Percentiles rank a stretch among this genome's conserved stretches.
Conservation (phyloP, 2,888 invertebrate species). For the Xylota sylvarum region DNA sequence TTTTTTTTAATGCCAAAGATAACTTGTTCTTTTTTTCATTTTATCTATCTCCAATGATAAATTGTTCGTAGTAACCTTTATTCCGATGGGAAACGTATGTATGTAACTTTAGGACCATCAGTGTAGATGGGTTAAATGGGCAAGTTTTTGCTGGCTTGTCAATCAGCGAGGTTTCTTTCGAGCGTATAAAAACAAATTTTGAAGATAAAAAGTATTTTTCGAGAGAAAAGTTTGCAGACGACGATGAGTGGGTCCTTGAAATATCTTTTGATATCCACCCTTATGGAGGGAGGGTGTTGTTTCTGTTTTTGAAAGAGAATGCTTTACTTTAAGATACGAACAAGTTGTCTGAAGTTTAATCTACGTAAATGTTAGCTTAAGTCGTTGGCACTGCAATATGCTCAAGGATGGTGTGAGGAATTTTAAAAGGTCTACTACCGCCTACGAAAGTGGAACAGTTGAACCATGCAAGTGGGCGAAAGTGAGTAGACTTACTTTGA, state of each 20-base stretch:
- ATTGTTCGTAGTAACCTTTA: constrained; percentile 44
- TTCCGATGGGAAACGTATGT: constrained; percentile 1
- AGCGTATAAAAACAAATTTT: background rate
- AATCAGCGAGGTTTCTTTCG: background rate
- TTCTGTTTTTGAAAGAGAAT: background rate
- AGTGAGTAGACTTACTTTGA: background rate
- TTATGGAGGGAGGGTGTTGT: too few species aligned
- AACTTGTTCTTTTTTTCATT: constrained; percentile 2
- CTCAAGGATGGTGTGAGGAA: background rate
- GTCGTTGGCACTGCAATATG: too few species aligned
- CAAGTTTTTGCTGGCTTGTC: constrained; percentile 10
- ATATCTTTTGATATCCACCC: background rate
- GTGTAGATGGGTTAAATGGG: background rate
- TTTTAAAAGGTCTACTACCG: background rate
- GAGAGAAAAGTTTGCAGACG: background rate
- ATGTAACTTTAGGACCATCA: background rate
- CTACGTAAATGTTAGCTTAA: background rate
- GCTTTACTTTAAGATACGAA: background rate
- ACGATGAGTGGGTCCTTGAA: background rate
- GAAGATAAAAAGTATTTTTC: background rate
- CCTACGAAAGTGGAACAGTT: background rate
- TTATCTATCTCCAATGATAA: constrained; percentile 28
- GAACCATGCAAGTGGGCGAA: background rate
- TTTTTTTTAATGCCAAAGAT: constrained; percentile 1
- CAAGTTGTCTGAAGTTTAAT: background rate